Evolutionary conservation across 2,888 invertebrate genomes (phyloP).

Genomic region (Drosophila imparisetae): DNA sequence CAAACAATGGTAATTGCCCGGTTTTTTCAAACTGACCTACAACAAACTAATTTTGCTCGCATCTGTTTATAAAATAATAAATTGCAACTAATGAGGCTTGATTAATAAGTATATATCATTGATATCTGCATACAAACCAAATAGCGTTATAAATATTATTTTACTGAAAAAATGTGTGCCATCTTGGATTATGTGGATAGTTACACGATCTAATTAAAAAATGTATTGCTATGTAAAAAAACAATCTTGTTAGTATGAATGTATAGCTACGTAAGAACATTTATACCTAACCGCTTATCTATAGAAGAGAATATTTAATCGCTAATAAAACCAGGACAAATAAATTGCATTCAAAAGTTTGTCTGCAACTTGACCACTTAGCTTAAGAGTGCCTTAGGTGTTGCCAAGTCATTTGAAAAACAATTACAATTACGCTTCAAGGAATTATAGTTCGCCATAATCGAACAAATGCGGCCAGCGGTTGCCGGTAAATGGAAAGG

Average conservation of each 20-base stretch:
- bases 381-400: slow-evolving; percentile 1
- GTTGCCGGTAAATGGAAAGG: slow-evolving; percentile 6
- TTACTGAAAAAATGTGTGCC: background rate
- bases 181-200: background rate
- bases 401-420: slow-evolving; percentile 18
- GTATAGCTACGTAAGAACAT: background rate
- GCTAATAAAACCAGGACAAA: slow-evolving; percentile 7
- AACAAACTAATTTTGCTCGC: background rate
- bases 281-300: background rate
- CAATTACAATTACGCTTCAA: slow-evolving; percentile 27
- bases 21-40: background rate
- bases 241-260: background rate
- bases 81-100: background rate
- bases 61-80: background rate
- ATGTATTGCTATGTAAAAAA: background rate
- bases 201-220: background rate
- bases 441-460: slow-evolving; percentile 43
- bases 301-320: slow-evolving; percentile 2
- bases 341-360: slow-evolving; percentile 5
- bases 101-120: background rate
- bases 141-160: background rate
- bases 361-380: background rate
- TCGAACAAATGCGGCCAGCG: slow-evolving; percentile 3
- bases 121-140: background rate
- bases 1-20: slow-evolving; percentile 5